Evolutionary conservation across 2,888 invertebrate genomes (phyloP).

Genomic region (Thelaira solivaga): DNA sequence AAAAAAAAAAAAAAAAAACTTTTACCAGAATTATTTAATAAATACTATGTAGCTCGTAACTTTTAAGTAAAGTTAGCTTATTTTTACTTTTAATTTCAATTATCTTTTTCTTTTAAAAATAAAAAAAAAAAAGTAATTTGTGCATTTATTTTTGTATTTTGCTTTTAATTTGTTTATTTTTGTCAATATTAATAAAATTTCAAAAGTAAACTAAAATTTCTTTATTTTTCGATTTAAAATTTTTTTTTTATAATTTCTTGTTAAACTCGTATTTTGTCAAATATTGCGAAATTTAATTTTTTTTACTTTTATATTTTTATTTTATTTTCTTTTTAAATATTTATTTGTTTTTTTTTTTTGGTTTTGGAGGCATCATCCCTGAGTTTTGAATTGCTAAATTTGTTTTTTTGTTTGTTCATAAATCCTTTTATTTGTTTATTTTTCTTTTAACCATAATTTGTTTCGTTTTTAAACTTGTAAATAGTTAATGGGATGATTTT

Average conservation of each 20-base stretch:
- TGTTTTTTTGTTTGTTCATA: conserved; percentile 52
- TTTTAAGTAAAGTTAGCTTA: no score
- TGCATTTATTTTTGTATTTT: no score
- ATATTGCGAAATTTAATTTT: conserved; percentile 60
- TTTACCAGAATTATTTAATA: no score
- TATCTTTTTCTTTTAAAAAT: no score
- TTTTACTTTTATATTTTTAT: conserved; percentile 26
- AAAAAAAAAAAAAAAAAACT: no score
- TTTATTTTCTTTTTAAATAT: conserved; percentile 65
- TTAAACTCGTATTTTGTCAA: conserved; percentile 37
- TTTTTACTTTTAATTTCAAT: no score
- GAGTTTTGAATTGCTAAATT: conserved; percentile 72
- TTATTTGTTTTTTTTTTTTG: conserved; percentile 68
- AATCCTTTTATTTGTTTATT: conserved; percentile 40
- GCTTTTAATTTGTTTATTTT: no score
- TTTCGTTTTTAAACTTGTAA: conserved; percentile 40
- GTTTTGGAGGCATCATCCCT: conserved; percentile 77
- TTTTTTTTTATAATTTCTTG: conserved; percentile 27
- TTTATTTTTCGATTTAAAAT: conserved; percentile 7
- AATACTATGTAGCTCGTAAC: no score
- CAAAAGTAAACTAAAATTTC: conserved; percentile 9
- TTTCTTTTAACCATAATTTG: conserved; percentile 29
- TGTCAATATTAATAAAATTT: conserved; percentile 17
- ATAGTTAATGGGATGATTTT: conserved; percentile 59
- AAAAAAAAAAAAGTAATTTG: conserved; percentile 18